Percentiles rank a stretch among this genome's conserved stretches.
These are phyloP conservation scores for Malaclemys terrapin DNA, from an alignment of 2,113 vertebrate genomes.

Conservation along the genomic window DNA sequence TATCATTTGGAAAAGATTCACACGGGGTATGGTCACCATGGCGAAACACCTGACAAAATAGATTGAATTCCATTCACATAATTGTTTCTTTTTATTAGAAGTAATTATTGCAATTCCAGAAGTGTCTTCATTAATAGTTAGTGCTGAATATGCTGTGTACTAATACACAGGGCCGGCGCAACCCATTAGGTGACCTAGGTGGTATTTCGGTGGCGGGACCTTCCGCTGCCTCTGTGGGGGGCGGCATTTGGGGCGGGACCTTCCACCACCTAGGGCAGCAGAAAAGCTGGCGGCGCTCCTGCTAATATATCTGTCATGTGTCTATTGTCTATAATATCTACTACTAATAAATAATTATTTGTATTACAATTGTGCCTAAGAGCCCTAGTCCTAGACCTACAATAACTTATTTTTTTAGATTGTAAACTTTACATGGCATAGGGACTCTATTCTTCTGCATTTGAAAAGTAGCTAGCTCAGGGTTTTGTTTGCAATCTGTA, in stretches of 20 bases:
- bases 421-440: fast-evolving
- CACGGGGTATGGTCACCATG: conserved; percentile 89
- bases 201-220: too few relatives aligned
- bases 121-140: background rate
- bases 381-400: background rate
- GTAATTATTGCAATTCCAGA: background rate
- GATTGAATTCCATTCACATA: background rate
- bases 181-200: too few relatives aligned
- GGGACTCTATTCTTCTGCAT: background rate
- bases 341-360: background rate
- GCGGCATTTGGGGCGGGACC: too few relatives aligned
- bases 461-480: background rate
- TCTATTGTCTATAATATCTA: background rate
- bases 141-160: background rate
- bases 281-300: too few relatives aligned
- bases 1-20: conserved; percentile 85
- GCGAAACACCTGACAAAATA: conserved; percentile 82
- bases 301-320: background rate
- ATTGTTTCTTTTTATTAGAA: background rate
- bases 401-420: background rate
- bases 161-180: background rate
- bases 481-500: background rate
- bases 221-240: too few relatives aligned
- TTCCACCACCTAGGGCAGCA: too few relatives aligned
- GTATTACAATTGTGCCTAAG: background rate